Conservation (phyloP, 2,797 vertebrate species). For the Sebastes elongatus region DNA sequence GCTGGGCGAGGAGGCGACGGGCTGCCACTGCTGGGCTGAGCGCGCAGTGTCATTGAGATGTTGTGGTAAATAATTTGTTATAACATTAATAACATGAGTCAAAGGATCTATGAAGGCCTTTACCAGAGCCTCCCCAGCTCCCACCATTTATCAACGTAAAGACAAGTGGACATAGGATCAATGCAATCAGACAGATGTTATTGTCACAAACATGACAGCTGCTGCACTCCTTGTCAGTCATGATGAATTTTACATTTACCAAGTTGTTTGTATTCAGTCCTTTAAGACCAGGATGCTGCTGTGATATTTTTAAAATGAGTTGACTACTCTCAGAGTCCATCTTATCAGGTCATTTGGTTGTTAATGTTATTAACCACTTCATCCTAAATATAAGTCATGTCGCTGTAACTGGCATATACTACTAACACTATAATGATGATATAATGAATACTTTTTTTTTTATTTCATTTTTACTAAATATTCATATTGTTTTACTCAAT, state of each 20-base stretch:
- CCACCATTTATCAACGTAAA: background rate
- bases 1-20: constrained; percentile 41
- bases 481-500: background rate
- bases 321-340: background rate
- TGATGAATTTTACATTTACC: background rate
- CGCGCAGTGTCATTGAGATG: background rate
- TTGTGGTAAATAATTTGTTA: background rate
- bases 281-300: background rate
- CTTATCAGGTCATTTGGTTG: background rate
- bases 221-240: background rate
- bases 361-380: background rate
- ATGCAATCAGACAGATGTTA: background rate
- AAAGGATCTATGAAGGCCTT: constrained; percentile 13
- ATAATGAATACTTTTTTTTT: too few relatives aligned
- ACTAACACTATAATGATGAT: too few relatives aligned
- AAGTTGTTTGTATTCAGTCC: background rate
- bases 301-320: background rate
- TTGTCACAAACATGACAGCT: background rate
- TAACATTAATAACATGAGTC: background rate
- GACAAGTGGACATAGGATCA: background rate
- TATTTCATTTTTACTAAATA: background rate
- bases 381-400: background rate
- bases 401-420: background rate
- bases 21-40: background rate
- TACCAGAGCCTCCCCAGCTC: background rate